Percentiles rank a stretch among this genome's conserved stretches.
Evolutionary conservation across 2,888 invertebrate species (phyloP).

Genomic region (Bruchidius siliquastri): DNA sequence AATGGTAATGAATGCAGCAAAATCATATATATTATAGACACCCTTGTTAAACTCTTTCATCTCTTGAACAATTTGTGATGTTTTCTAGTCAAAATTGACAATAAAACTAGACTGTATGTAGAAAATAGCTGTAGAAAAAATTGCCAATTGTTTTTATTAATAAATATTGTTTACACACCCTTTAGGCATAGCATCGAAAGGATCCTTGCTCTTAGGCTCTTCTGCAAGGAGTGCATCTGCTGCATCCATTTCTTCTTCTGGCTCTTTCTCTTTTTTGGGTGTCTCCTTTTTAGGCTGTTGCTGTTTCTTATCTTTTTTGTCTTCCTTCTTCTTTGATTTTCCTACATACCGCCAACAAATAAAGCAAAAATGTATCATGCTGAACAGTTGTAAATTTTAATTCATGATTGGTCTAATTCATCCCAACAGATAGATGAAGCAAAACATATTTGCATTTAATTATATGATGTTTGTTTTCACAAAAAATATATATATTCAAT

Average conservation of each 20-base stretch:
- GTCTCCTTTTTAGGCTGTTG: conserved; percentile 51
- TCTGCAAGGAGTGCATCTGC: conserved; percentile 64
- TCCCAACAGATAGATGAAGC: neutral
- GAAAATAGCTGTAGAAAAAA: too few relatives aligned
- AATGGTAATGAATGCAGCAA: too few relatives aligned
- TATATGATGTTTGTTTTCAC: conserved; percentile 4
- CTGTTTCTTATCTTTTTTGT: conserved; percentile 44
- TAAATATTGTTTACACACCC: conserved; percentile 61
- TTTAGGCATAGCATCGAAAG: conserved; percentile 85
- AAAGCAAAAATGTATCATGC: too few relatives aligned
- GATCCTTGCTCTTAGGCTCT: conserved; percentile 85
- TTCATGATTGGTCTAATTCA: too few relatives aligned
- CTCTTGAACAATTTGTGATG: too few relatives aligned
- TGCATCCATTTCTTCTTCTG: conserved; percentile 60
- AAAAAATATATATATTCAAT: neutral
- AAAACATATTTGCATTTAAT: too few relatives aligned
- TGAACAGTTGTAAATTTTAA: too few relatives aligned
- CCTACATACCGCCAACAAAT: conserved; percentile 20
- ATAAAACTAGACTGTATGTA: too few relatives aligned
- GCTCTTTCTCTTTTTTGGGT: conserved; percentile 48
- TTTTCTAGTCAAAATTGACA: too few relatives aligned
- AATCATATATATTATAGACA: too few relatives aligned
- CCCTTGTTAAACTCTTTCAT: too few relatives aligned
- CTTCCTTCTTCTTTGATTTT: conserved; percentile 37
- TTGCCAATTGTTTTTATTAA: too few relatives aligned